Evolutionary conservation across 2,888 invertebrate species (phyloP).

Genomic region (Caenorhabditis wallacei): DNA sequence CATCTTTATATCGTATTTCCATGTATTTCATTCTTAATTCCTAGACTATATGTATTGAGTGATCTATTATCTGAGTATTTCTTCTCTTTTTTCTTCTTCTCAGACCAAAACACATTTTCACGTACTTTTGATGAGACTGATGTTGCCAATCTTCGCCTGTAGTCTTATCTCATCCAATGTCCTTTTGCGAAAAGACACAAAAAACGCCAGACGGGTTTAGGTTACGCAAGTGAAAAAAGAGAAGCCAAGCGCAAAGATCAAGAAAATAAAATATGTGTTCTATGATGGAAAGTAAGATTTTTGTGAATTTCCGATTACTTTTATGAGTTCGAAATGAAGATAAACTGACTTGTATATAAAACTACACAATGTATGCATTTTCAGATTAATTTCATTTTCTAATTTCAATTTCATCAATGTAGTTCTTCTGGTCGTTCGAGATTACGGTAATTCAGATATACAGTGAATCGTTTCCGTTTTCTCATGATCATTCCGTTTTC

Average conservation of each 20-base stretch:
- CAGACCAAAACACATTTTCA: constrained; percentile 31
- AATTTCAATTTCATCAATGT: too few species aligned
- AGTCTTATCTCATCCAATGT: constrained; percentile 24
- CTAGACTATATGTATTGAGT: background rate
- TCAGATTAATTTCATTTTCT: too few species aligned
- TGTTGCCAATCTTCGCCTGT: constrained; percentile 14
- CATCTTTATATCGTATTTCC: background rate
- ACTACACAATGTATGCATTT: too few species aligned
- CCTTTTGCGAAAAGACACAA: constrained; percentile 13
- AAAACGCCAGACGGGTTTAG: constrained; percentile 17
- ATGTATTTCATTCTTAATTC: background rate
- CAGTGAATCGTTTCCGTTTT: too few species aligned
- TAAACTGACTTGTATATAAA: too few species aligned
- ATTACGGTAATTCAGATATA: too few species aligned
- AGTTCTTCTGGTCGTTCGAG: too few species aligned
- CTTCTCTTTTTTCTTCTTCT: background rate
- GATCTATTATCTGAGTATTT: constrained; percentile 1
- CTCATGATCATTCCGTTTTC: too few species aligned
- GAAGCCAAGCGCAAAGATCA: constrained; percentile 28
- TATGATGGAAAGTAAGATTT: background rate
- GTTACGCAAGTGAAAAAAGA: background rate
- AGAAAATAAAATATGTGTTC: background rate
- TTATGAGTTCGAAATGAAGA: too few species aligned
- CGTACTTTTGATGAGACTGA: constrained; percentile 7
- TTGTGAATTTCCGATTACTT: too few species aligned